These are phyloP conservation scores for Oryzaephilus surinamensis DNA, from an alignment of 1,140 invertebrate species.

Conservation along the genomic window DNA sequence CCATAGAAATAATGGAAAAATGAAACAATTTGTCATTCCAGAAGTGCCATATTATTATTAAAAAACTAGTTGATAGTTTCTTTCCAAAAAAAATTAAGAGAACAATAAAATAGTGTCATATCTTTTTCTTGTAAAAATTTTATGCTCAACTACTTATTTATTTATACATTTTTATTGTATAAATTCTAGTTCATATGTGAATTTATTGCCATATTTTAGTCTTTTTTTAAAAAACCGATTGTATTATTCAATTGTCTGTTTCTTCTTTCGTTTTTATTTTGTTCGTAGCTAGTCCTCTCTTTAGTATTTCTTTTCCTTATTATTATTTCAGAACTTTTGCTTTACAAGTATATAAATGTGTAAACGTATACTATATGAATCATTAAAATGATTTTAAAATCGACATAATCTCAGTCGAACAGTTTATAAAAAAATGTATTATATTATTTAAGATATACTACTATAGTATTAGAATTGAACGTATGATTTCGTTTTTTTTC, in stretches of 20 bases:
- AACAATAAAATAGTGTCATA: constrained; percentile 16
- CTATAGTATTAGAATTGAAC: neutral
- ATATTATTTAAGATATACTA: neutral
- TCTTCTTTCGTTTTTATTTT: constrained; percentile 14
- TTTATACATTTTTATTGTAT: constrained; percentile 11
- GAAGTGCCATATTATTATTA: constrained; percentile 22
- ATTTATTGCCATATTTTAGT: constrained; percentile 16
- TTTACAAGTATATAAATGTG: neutral
- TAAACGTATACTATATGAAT: constrained; percentile 7
- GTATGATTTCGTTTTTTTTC: constrained; percentile 19
- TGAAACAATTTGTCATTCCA: constrained; percentile 20
- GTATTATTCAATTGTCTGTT: constrained; percentile 1
- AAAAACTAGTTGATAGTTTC: constrained; percentile 11
- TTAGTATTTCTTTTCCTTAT: constrained; percentile 10
- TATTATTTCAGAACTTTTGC: constrained; percentile 6
- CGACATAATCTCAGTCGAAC: neutral
- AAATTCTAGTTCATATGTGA: constrained; percentile 13
- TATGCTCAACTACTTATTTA: constrained; percentile 12
- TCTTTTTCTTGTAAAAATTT: constrained; percentile 5
- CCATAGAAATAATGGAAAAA: neutral
- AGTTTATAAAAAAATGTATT: constrained; percentile 1
- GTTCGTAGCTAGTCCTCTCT: constrained; percentile 23
- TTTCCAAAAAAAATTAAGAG: constrained; percentile 7
- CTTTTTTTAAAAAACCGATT: constrained; percentile 6
- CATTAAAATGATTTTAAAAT: constrained; percentile 5